These are phyloP conservation scores for Entomyzon cyanotis DNA, from an alignment of 2,113 vertebrate genomes.

Conservation along the genomic window DNA sequence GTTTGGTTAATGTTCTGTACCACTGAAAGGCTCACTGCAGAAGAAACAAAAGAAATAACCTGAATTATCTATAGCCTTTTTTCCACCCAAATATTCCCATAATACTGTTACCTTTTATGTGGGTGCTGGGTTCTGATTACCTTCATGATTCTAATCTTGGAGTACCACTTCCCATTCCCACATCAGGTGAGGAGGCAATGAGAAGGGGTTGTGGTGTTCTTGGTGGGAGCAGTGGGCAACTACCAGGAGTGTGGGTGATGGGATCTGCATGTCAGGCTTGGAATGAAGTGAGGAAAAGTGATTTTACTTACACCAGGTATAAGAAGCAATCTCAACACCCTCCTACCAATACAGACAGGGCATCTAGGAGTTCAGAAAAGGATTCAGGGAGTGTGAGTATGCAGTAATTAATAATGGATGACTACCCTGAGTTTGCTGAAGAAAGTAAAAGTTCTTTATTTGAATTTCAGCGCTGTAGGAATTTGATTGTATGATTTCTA, in stretches of 20 bases:
- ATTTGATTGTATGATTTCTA: not conserved
- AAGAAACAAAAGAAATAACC: not conserved
- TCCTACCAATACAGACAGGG: not conserved
- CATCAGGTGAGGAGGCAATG: too few relatives aligned
- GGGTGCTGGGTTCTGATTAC: not conserved
- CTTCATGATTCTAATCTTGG: not conserved
- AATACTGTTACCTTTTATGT: not conserved
- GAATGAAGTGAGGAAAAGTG: not conserved
- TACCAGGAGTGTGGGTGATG: not conserved
- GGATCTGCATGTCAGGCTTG: not conserved
- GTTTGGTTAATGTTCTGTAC: not conserved
- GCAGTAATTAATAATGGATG: not conserved
- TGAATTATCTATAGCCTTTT: not conserved
- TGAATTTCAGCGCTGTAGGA: not conserved
- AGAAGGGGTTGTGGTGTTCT: not conserved
- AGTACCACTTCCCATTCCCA: not conserved
- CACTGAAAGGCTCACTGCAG: fast-evolving
- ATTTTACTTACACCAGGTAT: not conserved
- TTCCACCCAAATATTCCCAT: not conserved
- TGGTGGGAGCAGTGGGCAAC: not conserved
- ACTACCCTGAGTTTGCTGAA: not conserved
- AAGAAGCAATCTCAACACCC: not conserved
- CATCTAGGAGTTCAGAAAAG: not conserved
- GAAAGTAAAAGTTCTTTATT: not conserved
- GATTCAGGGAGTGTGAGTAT: not conserved